A percentile compares a stretch with the other conserved stretches of the same genome.
phyloP scores from a whole-genome alignment of 2,888 invertebrate genomes.

The Exephanes ischioxanthus region DNA sequence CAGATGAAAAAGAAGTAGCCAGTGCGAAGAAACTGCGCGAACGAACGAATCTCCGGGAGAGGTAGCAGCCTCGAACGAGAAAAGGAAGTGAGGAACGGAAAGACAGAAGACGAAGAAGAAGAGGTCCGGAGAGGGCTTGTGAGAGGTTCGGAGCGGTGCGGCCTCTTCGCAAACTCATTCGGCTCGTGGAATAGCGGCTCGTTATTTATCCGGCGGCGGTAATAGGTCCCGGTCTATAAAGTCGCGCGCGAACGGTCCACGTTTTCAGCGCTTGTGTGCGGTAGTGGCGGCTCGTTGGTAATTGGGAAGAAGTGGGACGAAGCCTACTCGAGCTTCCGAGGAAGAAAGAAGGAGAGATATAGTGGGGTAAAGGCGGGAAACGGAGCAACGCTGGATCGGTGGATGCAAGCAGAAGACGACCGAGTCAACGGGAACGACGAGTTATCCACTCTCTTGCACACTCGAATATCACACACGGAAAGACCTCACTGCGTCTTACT shows the following conservation, averaged over 20 bases:
- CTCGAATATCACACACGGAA: constrained; percentile 43
- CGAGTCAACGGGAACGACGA: constrained; percentile 46
- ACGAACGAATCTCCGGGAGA: constrained; percentile 7
- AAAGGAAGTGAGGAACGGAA: constrained; percentile 20
- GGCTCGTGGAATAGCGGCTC: constrained; percentile 75
- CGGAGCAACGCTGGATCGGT: constrained; percentile 46
- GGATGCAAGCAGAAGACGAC: constrained; percentile 38
- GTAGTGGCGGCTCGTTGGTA: constrained; percentile 70
- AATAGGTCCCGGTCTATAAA: constrained; percentile 79
- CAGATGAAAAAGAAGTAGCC: neutral
- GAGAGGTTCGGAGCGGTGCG: constrained; percentile 39
- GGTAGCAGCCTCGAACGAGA: constrained; percentile 22
- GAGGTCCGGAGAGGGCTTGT: constrained; percentile 10
- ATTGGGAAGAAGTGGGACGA: constrained; percentile 77
- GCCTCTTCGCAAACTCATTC: constrained; percentile 75
- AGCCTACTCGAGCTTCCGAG: constrained; percentile 29
- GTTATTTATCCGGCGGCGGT: constrained; percentile 80
- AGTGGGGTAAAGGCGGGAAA: constrained; percentile 49
- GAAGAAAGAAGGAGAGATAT: constrained; percentile 37
- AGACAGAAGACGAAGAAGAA: constrained; percentile 23
- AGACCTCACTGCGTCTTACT: neutral
- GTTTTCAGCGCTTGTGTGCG: constrained; percentile 9
- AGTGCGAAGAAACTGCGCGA: constrained; percentile 21
- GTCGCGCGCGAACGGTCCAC: constrained; percentile 60
- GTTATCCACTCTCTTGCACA: constrained; percentile 55